phyloP scores from a whole-genome alignment of 2,797 vertebrate species.

The Anguilla megastoma region DNA sequence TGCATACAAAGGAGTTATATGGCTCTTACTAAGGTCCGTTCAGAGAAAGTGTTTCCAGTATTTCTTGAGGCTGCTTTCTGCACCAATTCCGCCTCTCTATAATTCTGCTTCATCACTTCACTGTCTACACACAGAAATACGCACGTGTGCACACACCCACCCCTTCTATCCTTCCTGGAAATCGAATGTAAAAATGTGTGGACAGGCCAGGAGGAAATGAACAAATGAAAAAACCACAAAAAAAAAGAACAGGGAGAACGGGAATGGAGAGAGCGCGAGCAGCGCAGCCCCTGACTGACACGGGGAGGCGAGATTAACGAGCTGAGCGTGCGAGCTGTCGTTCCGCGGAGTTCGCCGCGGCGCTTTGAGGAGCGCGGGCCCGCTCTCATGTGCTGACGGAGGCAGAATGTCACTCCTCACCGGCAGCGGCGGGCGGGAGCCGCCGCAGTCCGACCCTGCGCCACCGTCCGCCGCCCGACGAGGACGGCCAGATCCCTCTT shows the following conservation, averaged over 20 bases:
- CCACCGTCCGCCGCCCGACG: not conserved
- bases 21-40: not conserved
- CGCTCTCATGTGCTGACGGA: constrained; percentile 4
- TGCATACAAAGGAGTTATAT: not conserved
- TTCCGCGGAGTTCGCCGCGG: not conserved
- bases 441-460: not conserved
- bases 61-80: not conserved
- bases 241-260: not conserved
- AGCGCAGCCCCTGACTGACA: constrained; percentile 1
- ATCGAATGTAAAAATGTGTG: constrained; percentile 10
- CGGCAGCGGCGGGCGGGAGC: not conserved
- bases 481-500: not conserved
- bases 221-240: not conserved
- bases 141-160: not conserved
- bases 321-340: not conserved
- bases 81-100: not conserved
- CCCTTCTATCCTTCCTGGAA: not conserved
- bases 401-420: not conserved
- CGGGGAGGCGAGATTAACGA: constrained; percentile 5
- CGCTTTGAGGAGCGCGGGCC: not conserved
- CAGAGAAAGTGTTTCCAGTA: not conserved
- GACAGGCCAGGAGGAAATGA: not conserved
- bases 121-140: not conserved
- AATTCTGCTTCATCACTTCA: not conserved
- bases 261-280: not conserved